These are phyloP conservation scores for Smutsia gigantea DNA, from an alignment of 2,797 vertebrate genomes.

Conservation along the genomic window DNA sequence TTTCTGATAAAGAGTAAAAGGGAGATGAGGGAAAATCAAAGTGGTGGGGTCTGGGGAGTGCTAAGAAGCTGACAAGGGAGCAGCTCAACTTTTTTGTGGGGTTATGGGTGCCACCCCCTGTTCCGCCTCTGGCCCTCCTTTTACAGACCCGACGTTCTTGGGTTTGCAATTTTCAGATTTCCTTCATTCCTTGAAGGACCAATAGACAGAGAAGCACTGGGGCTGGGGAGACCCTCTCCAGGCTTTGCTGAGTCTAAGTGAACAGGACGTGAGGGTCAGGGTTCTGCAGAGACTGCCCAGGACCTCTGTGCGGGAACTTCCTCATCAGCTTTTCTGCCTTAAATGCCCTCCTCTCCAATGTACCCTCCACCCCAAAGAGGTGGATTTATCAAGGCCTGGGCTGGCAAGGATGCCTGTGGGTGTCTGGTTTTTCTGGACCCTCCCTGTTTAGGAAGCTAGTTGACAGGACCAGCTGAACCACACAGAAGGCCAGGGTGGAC, in stretches of 20 bases:
- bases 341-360: background rate
- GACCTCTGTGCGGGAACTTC: background rate
- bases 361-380: background rate
- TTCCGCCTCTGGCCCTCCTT: background rate
- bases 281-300: background rate
- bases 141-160: rapidly evolving
- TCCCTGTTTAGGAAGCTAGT: background rate
- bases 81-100: too few species aligned
- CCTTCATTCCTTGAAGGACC: background rate
- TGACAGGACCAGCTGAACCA: background rate
- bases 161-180: background rate
- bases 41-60: too few species aligned
- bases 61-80: rapidly evolving
- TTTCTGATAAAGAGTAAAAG: background rate
- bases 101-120: too few species aligned
- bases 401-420: background rate
- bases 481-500: background rate
- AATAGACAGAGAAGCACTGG: background rate
- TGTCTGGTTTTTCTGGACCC: background rate
- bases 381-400: background rate
- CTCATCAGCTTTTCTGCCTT: background rate
- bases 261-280: rapidly evolving
- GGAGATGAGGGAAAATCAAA: background rate
- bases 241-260: background rate
- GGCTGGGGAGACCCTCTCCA: background rate